Conservation (phyloP, 1,140 invertebrate species). For the Dendroctonus ponderosae region DNA sequence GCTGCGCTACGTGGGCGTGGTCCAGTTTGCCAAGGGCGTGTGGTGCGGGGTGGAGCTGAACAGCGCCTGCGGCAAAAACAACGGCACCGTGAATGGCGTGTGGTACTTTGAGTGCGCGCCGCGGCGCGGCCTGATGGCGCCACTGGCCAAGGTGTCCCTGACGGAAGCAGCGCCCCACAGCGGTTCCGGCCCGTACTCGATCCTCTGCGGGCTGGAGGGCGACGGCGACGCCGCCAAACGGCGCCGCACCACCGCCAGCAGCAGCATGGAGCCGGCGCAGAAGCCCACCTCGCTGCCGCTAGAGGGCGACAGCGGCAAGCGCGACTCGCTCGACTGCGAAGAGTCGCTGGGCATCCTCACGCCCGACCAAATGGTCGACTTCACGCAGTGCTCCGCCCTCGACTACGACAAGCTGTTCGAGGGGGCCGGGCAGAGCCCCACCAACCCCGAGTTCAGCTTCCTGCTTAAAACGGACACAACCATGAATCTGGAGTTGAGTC, state of each 20-base stretch:
- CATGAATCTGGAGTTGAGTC: constrained; percentile 60
- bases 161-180: constrained; percentile 36
- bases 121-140: constrained; percentile 56
- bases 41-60: constrained; percentile 67
- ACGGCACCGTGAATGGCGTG: constrained; percentile 60
- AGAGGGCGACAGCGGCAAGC: constrained; percentile 37
- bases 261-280: not conserved
- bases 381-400: constrained; percentile 45
- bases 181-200: constrained; percentile 57
- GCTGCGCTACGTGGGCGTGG: constrained; percentile 59
- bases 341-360: constrained; percentile 82
- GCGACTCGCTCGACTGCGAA: constrained; percentile 52
- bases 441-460: too few relatives aligned
- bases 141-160: constrained; percentile 50
- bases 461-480: constrained; percentile 53
- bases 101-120: constrained; percentile 56
- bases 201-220: constrained; percentile 54
- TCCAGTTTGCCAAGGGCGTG: constrained; percentile 58
- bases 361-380: constrained; percentile 80
- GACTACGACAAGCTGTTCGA: constrained; percentile 51
- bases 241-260: not conserved
- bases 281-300: constrained; percentile 37
- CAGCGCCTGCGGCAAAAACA: constrained; percentile 61
- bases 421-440: too few relatives aligned
- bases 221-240: constrained; percentile 13